Base-by-base conservation (phyloP, 2,797 vertebrate genomes). In the Pitangus sulphuratus region DNA sequence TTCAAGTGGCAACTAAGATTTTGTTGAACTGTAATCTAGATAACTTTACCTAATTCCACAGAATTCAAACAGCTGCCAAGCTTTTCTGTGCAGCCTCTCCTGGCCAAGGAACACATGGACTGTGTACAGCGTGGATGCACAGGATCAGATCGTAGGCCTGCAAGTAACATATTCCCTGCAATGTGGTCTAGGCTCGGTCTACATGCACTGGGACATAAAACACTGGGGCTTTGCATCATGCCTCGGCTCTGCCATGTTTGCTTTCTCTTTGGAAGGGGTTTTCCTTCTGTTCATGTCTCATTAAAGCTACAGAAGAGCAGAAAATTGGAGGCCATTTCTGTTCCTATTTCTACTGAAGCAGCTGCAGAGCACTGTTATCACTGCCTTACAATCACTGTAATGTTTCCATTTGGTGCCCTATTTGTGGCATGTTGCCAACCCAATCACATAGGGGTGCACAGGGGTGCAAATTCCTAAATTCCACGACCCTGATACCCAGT, bases 371-470 rank as follows among this genome's bases (percentile, higher is more conserved):
- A 4, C 28, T 61, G 24, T 19, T 53, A 14, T 15, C 17, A 3
- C 48, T 33, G 48, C 31, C 25, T 54, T 47, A 5, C 21, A 47
- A 16, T 31, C 80, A 15, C 74, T 8, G 0, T 4, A 25, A 19
- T 3, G 28, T 22, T 82, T 65, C 40, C 4, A 0, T 33, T 61
- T 5, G 1, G 50, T 39, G 33, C 11, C 30, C 12, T 39, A 5
- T 26, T 53, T 24, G 37, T 3, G 5, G 21, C 19, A 3, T 7
- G 11, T 33, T 84, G 61, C 65, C 66, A 30, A 62, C 37, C 15
- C 7, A n/a, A 39, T 25, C n/a, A 40, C 0, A 0, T 1, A 33
- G 44, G 28, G 35, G 18, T 8, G 26, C 0, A 0, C 1, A 33
- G 47, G 31, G 35, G 18, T 8, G 25, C 0, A 2, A 84, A n/a